Evolutionary conservation across 2,113 vertebrate genomes (phyloP).

Genomic region (Macaca mulatta): DNA sequence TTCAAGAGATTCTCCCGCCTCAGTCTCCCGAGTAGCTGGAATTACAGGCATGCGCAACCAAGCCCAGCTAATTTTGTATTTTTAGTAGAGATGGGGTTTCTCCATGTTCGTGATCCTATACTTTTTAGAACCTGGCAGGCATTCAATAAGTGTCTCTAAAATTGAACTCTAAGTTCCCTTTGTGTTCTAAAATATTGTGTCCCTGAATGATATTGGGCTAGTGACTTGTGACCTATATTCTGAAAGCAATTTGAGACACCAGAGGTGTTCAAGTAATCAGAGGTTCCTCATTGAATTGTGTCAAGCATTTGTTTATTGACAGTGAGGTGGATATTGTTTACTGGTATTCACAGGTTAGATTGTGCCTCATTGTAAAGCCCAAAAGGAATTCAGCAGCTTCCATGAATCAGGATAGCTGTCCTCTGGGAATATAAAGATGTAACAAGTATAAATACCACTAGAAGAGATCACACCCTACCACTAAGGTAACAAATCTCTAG

Average conservation of each 20-base stretch:
- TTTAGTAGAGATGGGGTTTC: no score
- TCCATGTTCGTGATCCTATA: no score
- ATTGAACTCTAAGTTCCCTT: not conserved
- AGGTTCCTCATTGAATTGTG: not conserved
- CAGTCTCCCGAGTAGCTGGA: no score
- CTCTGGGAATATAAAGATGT: not conserved
- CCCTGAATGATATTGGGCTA: not conserved
- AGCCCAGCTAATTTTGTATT: no score
- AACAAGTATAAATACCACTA: not conserved
- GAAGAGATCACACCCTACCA: not conserved
- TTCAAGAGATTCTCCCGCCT: no score
- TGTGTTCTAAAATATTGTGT: not conserved
- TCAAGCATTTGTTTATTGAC: not conserved
- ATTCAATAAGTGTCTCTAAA: not conserved
- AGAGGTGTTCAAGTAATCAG: not conserved
- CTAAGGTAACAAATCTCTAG: not conserved
- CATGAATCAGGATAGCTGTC: not conserved
- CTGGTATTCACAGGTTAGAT: not conserved
- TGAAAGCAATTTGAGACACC: not conserved
- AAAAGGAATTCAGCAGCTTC: slow-evolving; percentile 11
- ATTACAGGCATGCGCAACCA: no score
- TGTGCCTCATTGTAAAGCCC: not conserved
- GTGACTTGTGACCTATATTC: not conserved
- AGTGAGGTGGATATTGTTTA: not conserved
- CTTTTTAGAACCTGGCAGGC: not conserved